Conservation (phyloP, 1,140 invertebrate species). For the Battus philenor region DNA sequence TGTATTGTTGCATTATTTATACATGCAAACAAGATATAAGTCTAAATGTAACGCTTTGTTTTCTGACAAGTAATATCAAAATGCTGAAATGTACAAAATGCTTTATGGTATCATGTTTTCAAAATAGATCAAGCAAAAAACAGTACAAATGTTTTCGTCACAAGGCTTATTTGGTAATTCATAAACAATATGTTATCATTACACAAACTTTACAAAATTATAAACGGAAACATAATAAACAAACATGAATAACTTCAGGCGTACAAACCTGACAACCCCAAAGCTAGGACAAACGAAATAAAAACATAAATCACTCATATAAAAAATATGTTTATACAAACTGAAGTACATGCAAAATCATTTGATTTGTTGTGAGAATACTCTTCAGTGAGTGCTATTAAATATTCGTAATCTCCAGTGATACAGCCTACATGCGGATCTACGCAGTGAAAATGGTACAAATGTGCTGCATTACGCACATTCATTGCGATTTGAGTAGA, state of each 20-base stretch:
- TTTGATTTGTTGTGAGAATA: not conserved
- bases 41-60: not conserved
- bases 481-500: too few species aligned
- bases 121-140: constrained; percentile 4
- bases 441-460: constrained; percentile 16
- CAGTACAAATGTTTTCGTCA: not conserved
- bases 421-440: constrained; percentile 52
- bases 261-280: constrained; percentile 17
- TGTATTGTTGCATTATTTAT: constrained; percentile 9
- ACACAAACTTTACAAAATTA: too few species aligned
- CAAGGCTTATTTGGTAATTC: too few species aligned
- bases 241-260: constrained; percentile 14
- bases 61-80: constrained; percentile 6
- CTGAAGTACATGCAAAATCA: constrained; percentile 9
- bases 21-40: constrained; percentile 14
- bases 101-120: not conserved
- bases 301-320: constrained; percentile 16
- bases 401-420: constrained; percentile 3
- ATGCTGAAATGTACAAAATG: constrained; percentile 9
- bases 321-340: constrained; percentile 7
- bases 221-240: too few species aligned
- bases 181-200: too few species aligned
- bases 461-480: constrained; percentile 24
- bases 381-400: not conserved
- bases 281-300: constrained; percentile 18